Conservation (phyloP, 2,113 vertebrate species). For the Rhinolophus ferrumequinum region DNA sequence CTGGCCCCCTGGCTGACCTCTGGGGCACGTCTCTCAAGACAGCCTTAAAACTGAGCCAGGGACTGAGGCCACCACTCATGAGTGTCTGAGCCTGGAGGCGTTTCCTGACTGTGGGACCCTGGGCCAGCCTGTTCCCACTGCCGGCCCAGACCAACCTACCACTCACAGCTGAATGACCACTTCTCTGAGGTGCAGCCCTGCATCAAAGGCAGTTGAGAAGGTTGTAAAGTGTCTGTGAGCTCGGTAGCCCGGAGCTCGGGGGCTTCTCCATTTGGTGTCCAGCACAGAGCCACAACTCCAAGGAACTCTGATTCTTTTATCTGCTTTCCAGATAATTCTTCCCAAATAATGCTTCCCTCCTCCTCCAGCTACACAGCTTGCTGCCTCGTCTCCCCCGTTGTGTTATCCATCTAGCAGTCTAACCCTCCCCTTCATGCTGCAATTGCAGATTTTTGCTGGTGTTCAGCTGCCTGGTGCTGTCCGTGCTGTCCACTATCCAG, state of each 20-base stretch:
- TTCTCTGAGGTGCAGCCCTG: not conserved
- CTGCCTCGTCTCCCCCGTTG: not conserved
- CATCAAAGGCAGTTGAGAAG: not conserved
- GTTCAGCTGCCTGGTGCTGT: slow-evolving; percentile 98
- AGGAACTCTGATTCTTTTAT: not conserved
- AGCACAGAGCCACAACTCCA: not conserved
- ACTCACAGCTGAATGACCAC: not conserved
- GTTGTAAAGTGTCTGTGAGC: not conserved
- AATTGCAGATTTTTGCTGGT: slow-evolving; percentile 96
- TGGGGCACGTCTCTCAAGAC: not conserved
- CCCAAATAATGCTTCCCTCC: not conserved
- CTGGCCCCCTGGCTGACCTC: not conserved
- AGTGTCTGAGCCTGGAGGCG: not conserved
- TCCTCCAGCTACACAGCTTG: not conserved
- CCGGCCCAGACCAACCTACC: not conserved
- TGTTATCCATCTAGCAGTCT: not conserved
- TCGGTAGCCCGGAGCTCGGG: not conserved
- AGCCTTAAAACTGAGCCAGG: not conserved
- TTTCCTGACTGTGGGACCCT: not conserved
- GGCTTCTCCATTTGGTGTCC: not conserved
- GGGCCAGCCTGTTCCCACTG: not conserved
- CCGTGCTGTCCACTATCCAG: slow-evolving; percentile 98
- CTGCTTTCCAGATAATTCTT: slow-evolving; percentile 8
- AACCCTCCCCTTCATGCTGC: slow-evolving; percentile 41
- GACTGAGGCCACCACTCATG: not conserved